Evolutionary conservation across 2,888 invertebrate species (phyloP).

Genomic region (Lydus trimaculatus): DNA sequence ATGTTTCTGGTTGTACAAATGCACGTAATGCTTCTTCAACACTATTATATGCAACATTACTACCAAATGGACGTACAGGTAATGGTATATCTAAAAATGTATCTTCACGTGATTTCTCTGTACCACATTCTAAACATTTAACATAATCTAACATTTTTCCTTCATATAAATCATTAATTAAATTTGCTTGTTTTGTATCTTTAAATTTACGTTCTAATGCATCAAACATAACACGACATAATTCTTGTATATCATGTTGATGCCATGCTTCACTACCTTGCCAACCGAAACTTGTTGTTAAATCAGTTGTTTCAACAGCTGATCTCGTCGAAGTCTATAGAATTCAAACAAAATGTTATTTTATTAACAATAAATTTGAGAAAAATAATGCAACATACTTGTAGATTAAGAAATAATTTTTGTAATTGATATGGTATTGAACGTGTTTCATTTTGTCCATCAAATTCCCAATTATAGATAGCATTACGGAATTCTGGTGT

Average conservation of each 20-base stretch:
- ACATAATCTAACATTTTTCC: slow-evolving; percentile 88
- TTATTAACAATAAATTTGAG: not conserved
- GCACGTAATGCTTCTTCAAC: slow-evolving; percentile 84
- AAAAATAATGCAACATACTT: slow-evolving; percentile 60
- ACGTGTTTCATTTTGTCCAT: slow-evolving; percentile 72
- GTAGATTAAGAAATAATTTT: slow-evolving; percentile 82
- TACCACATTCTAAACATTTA: slow-evolving; percentile 84
- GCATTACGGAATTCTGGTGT: slow-evolving; percentile 92
- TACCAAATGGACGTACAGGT: slow-evolving; percentile 84
- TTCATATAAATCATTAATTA: slow-evolving; percentile 80
- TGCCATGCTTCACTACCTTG: slow-evolving; percentile 90
- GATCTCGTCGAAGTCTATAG: slow-evolving; percentile 75
- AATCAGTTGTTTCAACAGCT: slow-evolving; percentile 85
- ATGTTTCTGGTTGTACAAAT: slow-evolving; percentile 83
- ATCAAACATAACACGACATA: slow-evolving; percentile 91
- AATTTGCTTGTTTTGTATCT: slow-evolving; percentile 80
- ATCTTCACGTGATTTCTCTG: slow-evolving; percentile 83
- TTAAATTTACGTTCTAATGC: slow-evolving; percentile 85
- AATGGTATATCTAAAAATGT: slow-evolving; percentile 86
- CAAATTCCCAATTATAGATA: slow-evolving; percentile 83
- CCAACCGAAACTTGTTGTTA: slow-evolving; percentile 91
- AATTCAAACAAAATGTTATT: slow-evolving; percentile 23
- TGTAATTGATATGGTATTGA: slow-evolving; percentile 89
- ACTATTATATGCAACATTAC: slow-evolving; percentile 75
- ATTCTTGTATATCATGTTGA: slow-evolving; percentile 91